Conservation (phyloP, 2,797 vertebrate species). For the Brachyrhaphis roseni region DNA sequence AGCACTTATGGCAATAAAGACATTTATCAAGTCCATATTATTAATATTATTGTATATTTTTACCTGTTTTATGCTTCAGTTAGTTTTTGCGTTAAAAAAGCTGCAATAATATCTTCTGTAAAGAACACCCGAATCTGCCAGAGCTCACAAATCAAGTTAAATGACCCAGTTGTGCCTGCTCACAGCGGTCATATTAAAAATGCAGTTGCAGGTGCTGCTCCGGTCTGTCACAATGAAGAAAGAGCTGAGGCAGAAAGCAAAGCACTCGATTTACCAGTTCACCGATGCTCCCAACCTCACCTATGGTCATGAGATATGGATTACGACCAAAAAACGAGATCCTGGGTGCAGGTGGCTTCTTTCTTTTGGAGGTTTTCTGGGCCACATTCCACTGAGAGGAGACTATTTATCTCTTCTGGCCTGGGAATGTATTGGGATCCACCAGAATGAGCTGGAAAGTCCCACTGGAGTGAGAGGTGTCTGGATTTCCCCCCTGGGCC, state of each 20-base stretch:
- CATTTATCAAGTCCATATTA: background rate
- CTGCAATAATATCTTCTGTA: background rate
- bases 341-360: background rate
- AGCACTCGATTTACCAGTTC: background rate
- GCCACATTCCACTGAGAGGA: background rate
- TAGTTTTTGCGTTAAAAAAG: background rate
- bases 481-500: background rate
- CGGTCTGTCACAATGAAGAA: background rate
- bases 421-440: background rate
- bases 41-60: background rate
- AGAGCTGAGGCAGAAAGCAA: background rate
- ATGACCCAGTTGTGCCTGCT: background rate
- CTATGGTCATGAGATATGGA: background rate
- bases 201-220: background rate
- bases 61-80: background rate
- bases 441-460: background rate
- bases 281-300: background rate
- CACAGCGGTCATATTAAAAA: background rate
- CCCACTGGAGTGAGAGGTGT: background rate
- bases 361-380: background rate
- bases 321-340: background rate
- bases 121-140: background rate
- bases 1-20: background rate
- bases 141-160: background rate
- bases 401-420: background rate